Base-by-base conservation (phyloP, 1,140 invertebrate species). In the Cydia strobilella region DNA sequence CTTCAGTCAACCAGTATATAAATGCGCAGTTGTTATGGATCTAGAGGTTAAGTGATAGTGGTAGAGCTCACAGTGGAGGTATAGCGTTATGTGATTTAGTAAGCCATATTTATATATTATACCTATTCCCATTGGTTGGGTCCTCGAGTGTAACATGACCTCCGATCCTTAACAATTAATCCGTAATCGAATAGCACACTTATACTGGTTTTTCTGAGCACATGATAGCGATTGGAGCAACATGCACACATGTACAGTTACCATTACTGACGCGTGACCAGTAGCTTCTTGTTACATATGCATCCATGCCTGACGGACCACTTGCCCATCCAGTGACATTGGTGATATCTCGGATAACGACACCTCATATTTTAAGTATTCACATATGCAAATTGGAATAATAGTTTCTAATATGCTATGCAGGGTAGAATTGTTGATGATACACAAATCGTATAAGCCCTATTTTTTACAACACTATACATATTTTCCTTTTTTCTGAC, bases 1-100 rank as follows among this genome's bases (percentile, higher is more conserved):
- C 35, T 79, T 72, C 66, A 72, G 72, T 42, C 27, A 45, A 45
- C 42, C 42, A 45, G 42, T 45, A 13, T 42, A 42, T 45, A 48
- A 73, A 66, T 54, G 42, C 39, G 25, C 12, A 45, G n/a, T 51
- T 18, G 4, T 51, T 51, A 13, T 45, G 6, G 51, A 2, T n/a
- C 7, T n/a, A 51, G 48, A 51, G 48, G 48, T 51, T 51, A 12
- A 51, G 13, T n/a, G 13, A 54, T 54, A 54, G 51, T 54, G 51
- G 51, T 18, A 2, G 12, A 13, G 45, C 13, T n/a, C 15, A 15
- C 13, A n/a, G 13, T 42, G 39, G 3, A 42, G 7, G 12, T 12
- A 42, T 3, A 42, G 12, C 39, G 39, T 15, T 3, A 3, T n/a
- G 45, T 48, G 45, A 48, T 48, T 48, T 48, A 48, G 13, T 48